Evolutionary conservation across 2,113 vertebrate genomes (phyloP).

Genomic region (Mugil cephalus): DNA sequence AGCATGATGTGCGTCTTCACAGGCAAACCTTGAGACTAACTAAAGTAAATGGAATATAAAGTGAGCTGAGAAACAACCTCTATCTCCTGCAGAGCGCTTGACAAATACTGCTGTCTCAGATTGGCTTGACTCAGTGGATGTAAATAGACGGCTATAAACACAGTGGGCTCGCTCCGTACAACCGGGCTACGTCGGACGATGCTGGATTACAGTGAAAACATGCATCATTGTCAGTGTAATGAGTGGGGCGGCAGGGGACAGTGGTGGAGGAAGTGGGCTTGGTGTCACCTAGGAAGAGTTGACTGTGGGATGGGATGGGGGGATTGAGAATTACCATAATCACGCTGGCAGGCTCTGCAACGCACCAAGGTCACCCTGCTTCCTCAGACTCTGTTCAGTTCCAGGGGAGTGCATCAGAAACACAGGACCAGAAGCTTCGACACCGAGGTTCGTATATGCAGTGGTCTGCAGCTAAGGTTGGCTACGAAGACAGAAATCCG

Average conservation of each 20-base stretch:
- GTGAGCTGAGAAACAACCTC: slow-evolving; percentile 17
- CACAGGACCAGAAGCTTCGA: slow-evolving; percentile 27
- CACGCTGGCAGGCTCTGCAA: slow-evolving; percentile 61
- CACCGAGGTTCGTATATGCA: neutral
- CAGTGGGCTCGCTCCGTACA: slow-evolving; percentile 3
- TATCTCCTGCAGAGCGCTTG: slow-evolving; percentile 11
- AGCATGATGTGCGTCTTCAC: slow-evolving; percentile 19
- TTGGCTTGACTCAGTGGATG: slow-evolving; percentile 14
- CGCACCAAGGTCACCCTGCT: slow-evolving; percentile 75
- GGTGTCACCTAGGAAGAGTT: slow-evolving; percentile 57
- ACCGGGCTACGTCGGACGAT: slow-evolving; percentile 34
- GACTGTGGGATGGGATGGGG: slow-evolving; percentile 40
- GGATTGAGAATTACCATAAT: slow-evolving; percentile 71
- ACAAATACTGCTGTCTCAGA: slow-evolving; percentile 16
- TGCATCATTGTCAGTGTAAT: slow-evolving; percentile 37
- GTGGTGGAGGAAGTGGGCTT: slow-evolving; percentile 53
- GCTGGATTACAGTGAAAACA: slow-evolving; percentile 40
- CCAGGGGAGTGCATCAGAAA: slow-evolving; percentile 57
- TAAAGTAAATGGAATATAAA: slow-evolving; percentile 31
- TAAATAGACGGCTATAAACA: slow-evolving; percentile 18
- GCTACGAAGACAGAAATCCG: slow-evolving; percentile 17
- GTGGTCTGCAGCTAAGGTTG: neutral
- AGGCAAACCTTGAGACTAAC: slow-evolving; percentile 41
- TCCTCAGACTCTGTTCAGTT: slow-evolving; percentile 45
- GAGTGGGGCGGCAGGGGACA: slow-evolving; percentile 21